Evolutionary conservation across 1,140 invertebrate species (phyloP).

Genomic region (Caenorhabditis brenneri): DNA sequence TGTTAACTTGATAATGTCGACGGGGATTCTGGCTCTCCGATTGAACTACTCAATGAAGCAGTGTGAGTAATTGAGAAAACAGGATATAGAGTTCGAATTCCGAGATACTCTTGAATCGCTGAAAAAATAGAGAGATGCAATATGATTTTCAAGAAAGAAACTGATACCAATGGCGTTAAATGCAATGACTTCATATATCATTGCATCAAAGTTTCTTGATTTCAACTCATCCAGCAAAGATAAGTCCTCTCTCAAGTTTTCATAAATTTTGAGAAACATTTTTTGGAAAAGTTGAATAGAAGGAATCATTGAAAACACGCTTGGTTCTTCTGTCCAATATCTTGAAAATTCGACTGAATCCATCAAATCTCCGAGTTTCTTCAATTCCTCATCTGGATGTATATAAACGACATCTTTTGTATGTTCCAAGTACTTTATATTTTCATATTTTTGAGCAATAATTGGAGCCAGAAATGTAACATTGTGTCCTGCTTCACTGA

Average conservation of each 20-base stretch:
- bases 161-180: background rate
- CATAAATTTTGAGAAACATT: background rate
- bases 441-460: background rate
- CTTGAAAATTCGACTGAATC: background rate
- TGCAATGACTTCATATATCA: background rate
- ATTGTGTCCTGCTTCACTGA: background rate
- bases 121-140: background rate
- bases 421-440: background rate
- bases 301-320: background rate
- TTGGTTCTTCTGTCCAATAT: background rate
- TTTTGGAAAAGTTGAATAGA: background rate
- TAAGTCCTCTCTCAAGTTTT: background rate
- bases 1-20: background rate
- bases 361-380: background rate
- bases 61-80: background rate
- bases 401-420: background rate
- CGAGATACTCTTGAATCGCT: slow-evolving; percentile 28
- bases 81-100: background rate
- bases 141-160: background rate
- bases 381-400: background rate
- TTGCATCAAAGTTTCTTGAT: background rate
- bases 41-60: background rate
- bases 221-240: background rate
- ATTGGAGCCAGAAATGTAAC: background rate
- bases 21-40: slow-evolving; percentile 37